Evolutionary conservation across 2,888 invertebrate genomes (phyloP).

Genomic region (Sceliomorpha sp.): DNA sequence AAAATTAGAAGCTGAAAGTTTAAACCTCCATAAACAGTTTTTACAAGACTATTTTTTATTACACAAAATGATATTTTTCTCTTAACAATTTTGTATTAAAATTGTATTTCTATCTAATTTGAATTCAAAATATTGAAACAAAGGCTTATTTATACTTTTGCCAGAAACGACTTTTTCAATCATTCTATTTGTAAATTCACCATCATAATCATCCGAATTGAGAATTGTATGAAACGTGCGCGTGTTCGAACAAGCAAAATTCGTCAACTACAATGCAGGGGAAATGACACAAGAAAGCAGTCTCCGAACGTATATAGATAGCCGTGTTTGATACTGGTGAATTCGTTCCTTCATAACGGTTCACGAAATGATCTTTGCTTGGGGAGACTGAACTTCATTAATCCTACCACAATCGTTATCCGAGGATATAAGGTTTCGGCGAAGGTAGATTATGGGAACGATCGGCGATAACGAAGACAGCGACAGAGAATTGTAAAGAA

Average conservation of each 20-base stretch:
- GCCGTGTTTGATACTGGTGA: constrained; percentile 37
- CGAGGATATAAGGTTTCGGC: constrained; percentile 46
- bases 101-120: too few species aligned
- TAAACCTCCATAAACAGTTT: neutral
- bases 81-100: too few species aligned
- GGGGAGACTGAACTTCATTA: constrained; percentile 55
- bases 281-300: constrained; percentile 39
- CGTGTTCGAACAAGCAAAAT: constrained; percentile 43
- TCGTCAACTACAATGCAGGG: constrained; percentile 42
- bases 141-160: too few species aligned
- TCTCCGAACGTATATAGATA: constrained; percentile 52
- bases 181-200: too few species aligned
- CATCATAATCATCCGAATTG: too few species aligned
- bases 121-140: too few species aligned
- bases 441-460: constrained; percentile 50
- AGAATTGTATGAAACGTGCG: too few species aligned
- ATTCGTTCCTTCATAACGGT: constrained; percentile 47
- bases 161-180: too few species aligned
- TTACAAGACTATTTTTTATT: neutral
- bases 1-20: neutral
- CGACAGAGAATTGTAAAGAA: constrained; percentile 20
- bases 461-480: constrained; percentile 44
- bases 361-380: constrained; percentile 53
- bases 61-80: constrained; percentile 6
- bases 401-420: constrained; percentile 43